These are phyloP conservation scores for Tetrao urogallus DNA, from an alignment of 2,113 vertebrate genomes.

Conservation along the genomic window DNA sequence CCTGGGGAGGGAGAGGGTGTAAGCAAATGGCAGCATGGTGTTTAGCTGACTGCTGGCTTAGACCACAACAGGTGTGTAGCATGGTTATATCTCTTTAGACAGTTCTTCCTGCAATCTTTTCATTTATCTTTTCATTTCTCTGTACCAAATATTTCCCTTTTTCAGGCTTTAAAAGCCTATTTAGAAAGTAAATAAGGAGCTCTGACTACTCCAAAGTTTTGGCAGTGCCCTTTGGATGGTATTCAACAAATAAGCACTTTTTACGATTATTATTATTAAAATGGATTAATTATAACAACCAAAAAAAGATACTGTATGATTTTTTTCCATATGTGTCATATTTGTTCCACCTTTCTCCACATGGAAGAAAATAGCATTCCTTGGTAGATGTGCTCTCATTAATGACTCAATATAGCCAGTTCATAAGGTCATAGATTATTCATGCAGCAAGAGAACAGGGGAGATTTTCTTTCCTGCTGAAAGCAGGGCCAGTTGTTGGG, in stretches of 20 bases:
- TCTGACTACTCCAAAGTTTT: neutral
- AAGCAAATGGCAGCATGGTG: no score
- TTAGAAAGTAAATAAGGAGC: constrained; percentile 5
- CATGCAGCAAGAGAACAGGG: neutral
- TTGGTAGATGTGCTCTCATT: constrained; percentile 77
- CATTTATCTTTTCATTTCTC: neutral
- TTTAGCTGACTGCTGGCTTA: no score
- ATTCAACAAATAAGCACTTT: neutral
- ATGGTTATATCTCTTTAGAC: neutral
- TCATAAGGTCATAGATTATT: neutral
- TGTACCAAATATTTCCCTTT: neutral
- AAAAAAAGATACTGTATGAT: constrained; percentile 25
- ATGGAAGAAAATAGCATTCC: constrained; percentile 71
- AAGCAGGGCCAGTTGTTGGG: neutral
- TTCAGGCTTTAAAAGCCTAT: neutral
- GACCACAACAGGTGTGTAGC: neutral
- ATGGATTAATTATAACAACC: neutral
- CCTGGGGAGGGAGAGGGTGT: no score
- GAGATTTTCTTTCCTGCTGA: neutral
- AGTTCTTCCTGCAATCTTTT: neutral
- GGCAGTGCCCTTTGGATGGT: neutral
- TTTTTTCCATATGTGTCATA: constrained; percentile 48
- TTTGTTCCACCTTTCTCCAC: constrained; percentile 76
- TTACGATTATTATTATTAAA: neutral
- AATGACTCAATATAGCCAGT: constrained; percentile 77